Base-by-base conservation (phyloP, 2,888 invertebrate genomes). In the Nomada goodeniana region DNA sequence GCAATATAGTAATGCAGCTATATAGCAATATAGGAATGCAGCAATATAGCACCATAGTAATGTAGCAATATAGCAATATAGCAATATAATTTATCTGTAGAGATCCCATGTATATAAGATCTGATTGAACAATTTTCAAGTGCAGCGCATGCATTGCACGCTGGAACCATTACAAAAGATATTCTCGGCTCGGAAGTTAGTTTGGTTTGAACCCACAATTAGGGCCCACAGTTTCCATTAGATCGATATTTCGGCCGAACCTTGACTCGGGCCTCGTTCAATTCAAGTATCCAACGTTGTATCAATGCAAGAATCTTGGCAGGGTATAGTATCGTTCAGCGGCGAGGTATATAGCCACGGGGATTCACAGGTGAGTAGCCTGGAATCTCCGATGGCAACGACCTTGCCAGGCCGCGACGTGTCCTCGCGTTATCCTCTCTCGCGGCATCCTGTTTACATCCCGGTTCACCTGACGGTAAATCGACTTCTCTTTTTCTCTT, bases 401-500 rank as follows among this genome's bases (percentile, higher is more conserved):
- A 86, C 85, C 86, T 85, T 85, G 85, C 82, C 68, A 65, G 53
- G 18, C 61, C 74, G 57, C 76, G 76, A 75, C 77, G 81, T 83
- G 75, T 82, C 82, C 81, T 83, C 86, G 79, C 74, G 84, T 74
- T 85, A 84, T 85, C 85, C 85, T 84, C 83, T 84, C 81, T 79
- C 81, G 68, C 65, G 55, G 84, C 83, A 87, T 90, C 89, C 89
- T 89, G 88, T 90, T 89, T 86, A 89, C 86, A 88, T 90, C 85
- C 87, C 84, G 85, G 76, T 84, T 85, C 82, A 86, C 82, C 83
- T 83, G 80, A 86, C 89, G 86, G 88, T 89, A 89, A 82, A 86
- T 81, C 76, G 53, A 86, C 80, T 88, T 79, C 84, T 88, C 82
- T 77, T 76, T 78, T 82, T 73, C 80, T 69, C 59, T 44, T 55